Evolutionary conservation across 2,797 vertebrate genomes (phyloP), one percentile per base, ranked within the genome.

Genomic region (Coracias cyanogaster): DNA sequence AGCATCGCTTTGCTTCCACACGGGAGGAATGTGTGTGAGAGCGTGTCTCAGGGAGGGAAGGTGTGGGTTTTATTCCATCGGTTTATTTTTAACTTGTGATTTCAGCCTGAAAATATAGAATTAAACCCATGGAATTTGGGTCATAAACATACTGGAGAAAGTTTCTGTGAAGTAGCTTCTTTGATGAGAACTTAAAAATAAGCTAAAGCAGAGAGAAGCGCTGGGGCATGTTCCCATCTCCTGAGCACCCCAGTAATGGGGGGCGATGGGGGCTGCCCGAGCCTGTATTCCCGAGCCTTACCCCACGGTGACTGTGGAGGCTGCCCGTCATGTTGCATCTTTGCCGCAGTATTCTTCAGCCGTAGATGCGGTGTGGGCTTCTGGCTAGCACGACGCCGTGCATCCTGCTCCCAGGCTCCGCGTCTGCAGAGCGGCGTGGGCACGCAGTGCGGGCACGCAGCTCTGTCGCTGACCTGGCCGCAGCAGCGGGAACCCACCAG

Each of bases 321-420:
- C 21, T 12, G 33, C 43, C 29, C 0, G 2, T 17, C 58, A 37
- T 28, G 8, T 33, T 7, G 3, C 57, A 8, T n/a, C 67, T 33
- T 49, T 15, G 20, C 33, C 2, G 1, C 60, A 6, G 78, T 9
- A 4, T n/a, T 55, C 22, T 19, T 10, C 3, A 16, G 58, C 3
- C 21, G 33, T 19, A 28, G 49, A 5, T 37, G 6, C 6, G 0
- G 39, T 18, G 52, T 0, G n/a, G 41, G 22, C 61, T n/a, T 41
- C 31, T 0, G 2, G 33, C 18, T 10, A 3, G 10, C 0, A 1
- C 35, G 2, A 6, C 3, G 5, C 17, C 5, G 22, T n/a, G 35
- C 35, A 3, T 14, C 37, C 58, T 4, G 7, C 35, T 45, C 5
- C 1, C 19, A 9, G 58, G 86, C 80, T 25, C 49, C 1, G 1